Conservation (phyloP, 2,888 invertebrate species). For the Sisyra terminalis region DNA sequence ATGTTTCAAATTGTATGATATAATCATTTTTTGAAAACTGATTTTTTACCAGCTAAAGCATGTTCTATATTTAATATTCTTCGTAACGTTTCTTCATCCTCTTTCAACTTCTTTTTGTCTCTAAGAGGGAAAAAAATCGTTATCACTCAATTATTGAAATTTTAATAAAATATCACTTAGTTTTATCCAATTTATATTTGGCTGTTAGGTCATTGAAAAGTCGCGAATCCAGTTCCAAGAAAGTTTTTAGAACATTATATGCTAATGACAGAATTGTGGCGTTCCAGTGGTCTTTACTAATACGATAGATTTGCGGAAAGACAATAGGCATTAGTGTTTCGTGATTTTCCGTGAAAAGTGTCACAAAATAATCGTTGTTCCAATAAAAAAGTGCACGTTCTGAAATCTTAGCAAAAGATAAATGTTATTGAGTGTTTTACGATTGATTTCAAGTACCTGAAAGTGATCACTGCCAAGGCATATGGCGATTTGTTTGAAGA, state of each 20-base stretch:
- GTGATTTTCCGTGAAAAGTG: conserved; percentile 62
- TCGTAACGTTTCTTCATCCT: too few relatives aligned
- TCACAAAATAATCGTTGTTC: conserved; percentile 78
- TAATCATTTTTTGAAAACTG: too few relatives aligned
- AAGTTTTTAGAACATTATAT: conserved; percentile 70
- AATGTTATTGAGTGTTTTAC: background rate
- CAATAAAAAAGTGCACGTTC: conserved; percentile 69
- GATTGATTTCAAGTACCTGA: conserved; percentile 39
- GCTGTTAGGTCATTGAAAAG: conserved; percentile 79
- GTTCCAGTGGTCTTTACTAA: conserved; percentile 74
- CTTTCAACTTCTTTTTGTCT: too few relatives aligned
- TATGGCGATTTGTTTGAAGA: conserved; percentile 90
- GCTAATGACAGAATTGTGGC: conserved; percentile 74
- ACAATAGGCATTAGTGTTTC: conserved; percentile 59
- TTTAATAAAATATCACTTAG: conserved; percentile 32
- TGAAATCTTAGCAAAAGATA: conserved; percentile 48
- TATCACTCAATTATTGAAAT: too few relatives aligned
- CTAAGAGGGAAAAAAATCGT: too few relatives aligned
- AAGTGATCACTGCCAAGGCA: conserved; percentile 99
- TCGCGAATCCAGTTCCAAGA: conserved; percentile 79
- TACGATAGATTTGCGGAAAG: conserved; percentile 65
- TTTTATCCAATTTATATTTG: conserved; percentile 76
- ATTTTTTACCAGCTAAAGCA: too few relatives aligned
- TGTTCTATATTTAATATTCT: too few relatives aligned
- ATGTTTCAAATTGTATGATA: too few relatives aligned